A percentile compares a stretch with the other conserved stretches of the same genome.
Conservation (phyloP, 2,797 vertebrate genomes). For the Eulemur albifrons region DNA sequence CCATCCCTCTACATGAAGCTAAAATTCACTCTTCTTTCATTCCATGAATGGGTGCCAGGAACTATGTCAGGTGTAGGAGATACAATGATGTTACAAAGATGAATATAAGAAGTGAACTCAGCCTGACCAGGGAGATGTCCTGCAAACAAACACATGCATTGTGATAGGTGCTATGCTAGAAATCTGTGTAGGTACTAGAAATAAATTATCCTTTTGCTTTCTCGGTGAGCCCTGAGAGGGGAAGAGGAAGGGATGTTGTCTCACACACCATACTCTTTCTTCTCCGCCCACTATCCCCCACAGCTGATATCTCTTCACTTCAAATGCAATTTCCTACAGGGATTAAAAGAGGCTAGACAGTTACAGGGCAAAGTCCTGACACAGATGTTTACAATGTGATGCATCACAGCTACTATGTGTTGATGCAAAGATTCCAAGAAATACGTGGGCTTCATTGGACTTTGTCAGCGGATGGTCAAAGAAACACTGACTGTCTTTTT, state of each 20-base stretch:
- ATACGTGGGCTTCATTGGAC: conserved; percentile 70
- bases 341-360: neutral
- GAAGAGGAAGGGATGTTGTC: neutral
- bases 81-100: neutral
- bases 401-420: conserved; percentile 43
- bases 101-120: neutral
- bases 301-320: neutral
- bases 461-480: conserved; percentile 58
- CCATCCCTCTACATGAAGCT: neutral
- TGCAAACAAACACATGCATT: neutral
- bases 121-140: neutral
- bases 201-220: conserved; percentile 26
- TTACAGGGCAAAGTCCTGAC: conserved; percentile 48
- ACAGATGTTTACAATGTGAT: conserved; percentile 29
- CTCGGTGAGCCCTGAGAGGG: neutral
- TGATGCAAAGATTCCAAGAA: conserved; percentile 62
- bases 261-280: neutral
- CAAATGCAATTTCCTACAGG: neutral
- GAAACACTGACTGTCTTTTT: conserved; percentile 35
- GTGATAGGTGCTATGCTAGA: neutral
- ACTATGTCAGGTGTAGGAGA: neutral
- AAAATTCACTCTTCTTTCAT: conserved; percentile 21
- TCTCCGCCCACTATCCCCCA: neutral
- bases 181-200: conserved; percentile 7
- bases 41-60: neutral